phyloP scores from a whole-genome alignment of 2,113 vertebrate genomes.

The Plecturocebus donacophilus region DNA sequence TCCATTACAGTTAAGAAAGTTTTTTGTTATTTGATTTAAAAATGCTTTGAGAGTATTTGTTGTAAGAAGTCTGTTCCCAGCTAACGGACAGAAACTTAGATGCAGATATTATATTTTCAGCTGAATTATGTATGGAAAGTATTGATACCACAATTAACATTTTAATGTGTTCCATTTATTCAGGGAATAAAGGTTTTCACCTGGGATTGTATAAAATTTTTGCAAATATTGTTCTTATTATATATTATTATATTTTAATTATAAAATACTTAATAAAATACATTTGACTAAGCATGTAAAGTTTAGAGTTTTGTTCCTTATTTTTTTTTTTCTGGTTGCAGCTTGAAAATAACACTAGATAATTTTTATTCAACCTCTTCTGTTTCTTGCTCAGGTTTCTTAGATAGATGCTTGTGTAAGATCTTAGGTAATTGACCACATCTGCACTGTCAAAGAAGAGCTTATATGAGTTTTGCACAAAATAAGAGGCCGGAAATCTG shows the following conservation, averaged over 20 bases:
- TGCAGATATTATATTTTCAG: not conserved
- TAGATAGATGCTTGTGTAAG: not conserved
- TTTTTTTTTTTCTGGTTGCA: not conserved
- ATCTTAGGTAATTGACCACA: not conserved
- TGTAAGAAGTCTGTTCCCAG: not conserved
- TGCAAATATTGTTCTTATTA: not conserved
- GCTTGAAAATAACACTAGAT: not conserved
- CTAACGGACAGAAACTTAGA: not conserved
- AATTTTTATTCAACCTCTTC: not conserved
- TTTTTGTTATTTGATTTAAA: not conserved
- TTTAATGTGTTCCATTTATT: not conserved
- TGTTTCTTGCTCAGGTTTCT: not conserved
- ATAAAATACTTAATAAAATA: not conserved
- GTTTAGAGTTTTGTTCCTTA: not conserved
- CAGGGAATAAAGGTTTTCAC: not conserved
- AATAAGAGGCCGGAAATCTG: not conserved
- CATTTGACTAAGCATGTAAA: not conserved
- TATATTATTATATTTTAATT: not conserved
- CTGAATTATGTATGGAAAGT: not conserved
- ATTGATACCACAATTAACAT: not conserved
- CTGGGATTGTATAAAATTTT: not conserved
- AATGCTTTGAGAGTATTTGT: not conserved
- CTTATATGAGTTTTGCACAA: not conserved
- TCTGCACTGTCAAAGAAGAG: not conserved
- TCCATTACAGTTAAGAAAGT: not conserved